Base-by-base conservation (phyloP, 35 echinoderm and acorn worm species). In the Lytechinus variegatus region DNA sequence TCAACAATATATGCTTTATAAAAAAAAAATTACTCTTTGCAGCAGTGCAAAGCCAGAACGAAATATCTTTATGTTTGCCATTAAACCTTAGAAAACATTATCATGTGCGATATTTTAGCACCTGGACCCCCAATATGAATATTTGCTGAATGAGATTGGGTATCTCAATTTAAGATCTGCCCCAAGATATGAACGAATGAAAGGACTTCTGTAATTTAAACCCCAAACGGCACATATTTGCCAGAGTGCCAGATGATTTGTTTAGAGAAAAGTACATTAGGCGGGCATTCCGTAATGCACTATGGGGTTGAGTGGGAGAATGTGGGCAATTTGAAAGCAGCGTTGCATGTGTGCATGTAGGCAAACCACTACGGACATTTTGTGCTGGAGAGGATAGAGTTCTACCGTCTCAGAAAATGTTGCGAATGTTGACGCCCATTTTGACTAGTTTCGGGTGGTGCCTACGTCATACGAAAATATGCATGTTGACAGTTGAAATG, bases 241-340 rank as follows among this genome's bases (percentile, higher is more conserved):
- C 29, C 28, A 28, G 52, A 90, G 88, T 90, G 88, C 52, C 88
- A 90, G 28, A 54, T 90, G 88, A 90, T 90, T 90, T 90, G 88
- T 90, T 90, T 90, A 90, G 88, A 90, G 88, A 90, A 44, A 90
- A 54, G 88, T 90, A 90, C 88, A 90, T 90, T 90, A 90, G 52
- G 88, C 88, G 29, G 10, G 66, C 19, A 79, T 79, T 79, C 66
- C 66, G 66, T 24, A 79, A 79, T 79, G 66, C 66, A 79, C 66
- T n/a, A 24, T 79, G 66, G 66, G 66, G 66, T 24, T 79, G 66
- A 79, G n/a, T 4, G 5, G 66, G 66, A 79, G 66, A 79, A 79
- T 79, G 66, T 24, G 66, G n/a, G 66, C 5, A 24, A 79, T 79
- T 24, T 79, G 66, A 79, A 79, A 79, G 66, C 66, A 79, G 66